A percentile compares a stretch with the other conserved stretches of the same genome.
Evolutionary conservation across 2,797 vertebrate genomes (phyloP).

Genomic region (Melanogrammus aeglefinus): DNA sequence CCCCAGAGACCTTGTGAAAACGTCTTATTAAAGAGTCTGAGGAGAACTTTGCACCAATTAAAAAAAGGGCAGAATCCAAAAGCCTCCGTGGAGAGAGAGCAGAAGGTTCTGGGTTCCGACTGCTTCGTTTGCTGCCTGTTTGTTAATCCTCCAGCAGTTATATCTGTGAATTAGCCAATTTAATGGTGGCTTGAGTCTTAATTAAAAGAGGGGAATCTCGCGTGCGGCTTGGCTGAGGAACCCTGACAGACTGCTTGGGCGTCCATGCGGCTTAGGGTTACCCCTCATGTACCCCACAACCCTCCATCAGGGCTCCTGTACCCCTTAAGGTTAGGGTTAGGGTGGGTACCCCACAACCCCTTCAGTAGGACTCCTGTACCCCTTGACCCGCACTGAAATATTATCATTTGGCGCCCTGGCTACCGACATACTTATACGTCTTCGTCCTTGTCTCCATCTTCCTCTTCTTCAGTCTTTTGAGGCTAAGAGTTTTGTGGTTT

Average conservation of each 20-base stretch:
- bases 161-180: background rate
- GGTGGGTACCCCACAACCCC: background rate
- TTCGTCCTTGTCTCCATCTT: too few species aligned
- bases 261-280: background rate
- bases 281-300: background rate
- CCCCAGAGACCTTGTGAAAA: too few species aligned
- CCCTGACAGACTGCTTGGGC: background rate
- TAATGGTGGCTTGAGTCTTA: conserved; percentile 1
- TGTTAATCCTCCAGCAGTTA: background rate
- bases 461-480: too few species aligned
- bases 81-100: too few species aligned
- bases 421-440: too few species aligned
- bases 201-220: background rate
- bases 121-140: background rate
- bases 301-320: background rate
- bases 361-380: background rate
- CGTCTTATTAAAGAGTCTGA: too few species aligned
- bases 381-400: too few species aligned
- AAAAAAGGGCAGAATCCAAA: too few species aligned
- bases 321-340: too few species aligned
- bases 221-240: background rate
- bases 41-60: too few species aligned
- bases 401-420: too few species aligned
- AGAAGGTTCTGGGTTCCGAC: background rate
- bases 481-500: too few species aligned